These are phyloP conservation scores for Euthynnus affinis DNA, from an alignment of 2,797 vertebrate genomes.

Conservation along the genomic window DNA sequence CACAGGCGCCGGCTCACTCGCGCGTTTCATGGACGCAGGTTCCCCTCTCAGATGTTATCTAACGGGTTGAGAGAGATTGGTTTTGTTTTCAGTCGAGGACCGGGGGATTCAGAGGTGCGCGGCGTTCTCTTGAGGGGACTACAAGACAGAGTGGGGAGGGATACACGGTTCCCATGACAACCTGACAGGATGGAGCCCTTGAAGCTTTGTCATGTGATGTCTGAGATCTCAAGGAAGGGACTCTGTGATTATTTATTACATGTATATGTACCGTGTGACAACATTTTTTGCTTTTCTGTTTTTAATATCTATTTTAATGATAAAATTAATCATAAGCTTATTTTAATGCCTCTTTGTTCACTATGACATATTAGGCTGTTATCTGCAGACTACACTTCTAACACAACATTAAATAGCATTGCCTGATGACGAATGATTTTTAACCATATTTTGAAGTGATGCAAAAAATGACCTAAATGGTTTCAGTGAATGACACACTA, in stretches of 20 bases:
- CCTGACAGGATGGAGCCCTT: conserved; percentile 91
- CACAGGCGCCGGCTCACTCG: conserved; percentile 30
- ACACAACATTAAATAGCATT: background rate
- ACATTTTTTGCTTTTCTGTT: conserved; percentile 6
- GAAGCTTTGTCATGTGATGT: conserved; percentile 90
- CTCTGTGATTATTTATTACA: conserved; percentile 42
- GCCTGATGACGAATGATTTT: background rate
- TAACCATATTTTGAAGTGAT: background rate
- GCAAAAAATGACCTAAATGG: conserved; percentile 8
- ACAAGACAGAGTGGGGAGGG: conserved; percentile 85
- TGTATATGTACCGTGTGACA: conserved; percentile 1
- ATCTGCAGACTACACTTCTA: background rate
- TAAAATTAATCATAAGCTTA: background rate
- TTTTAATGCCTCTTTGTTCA: background rate
- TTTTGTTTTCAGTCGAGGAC: conserved; percentile 67
- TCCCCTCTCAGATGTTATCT: conserved; percentile 46
- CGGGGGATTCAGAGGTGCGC: conserved; percentile 78
- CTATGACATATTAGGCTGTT: background rate
- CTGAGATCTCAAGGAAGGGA: conserved; percentile 88
- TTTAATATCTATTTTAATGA: conserved; percentile 12
- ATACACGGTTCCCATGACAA: conserved; percentile 93
- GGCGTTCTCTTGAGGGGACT: conserved; percentile 90
- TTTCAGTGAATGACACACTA: conserved; percentile 44
- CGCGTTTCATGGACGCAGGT: conserved; percentile 25
- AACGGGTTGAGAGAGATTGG: conserved; percentile 53